Base-by-base conservation (phyloP, 2,888 invertebrate genomes). In the Zygogramma bicolorata region DNA sequence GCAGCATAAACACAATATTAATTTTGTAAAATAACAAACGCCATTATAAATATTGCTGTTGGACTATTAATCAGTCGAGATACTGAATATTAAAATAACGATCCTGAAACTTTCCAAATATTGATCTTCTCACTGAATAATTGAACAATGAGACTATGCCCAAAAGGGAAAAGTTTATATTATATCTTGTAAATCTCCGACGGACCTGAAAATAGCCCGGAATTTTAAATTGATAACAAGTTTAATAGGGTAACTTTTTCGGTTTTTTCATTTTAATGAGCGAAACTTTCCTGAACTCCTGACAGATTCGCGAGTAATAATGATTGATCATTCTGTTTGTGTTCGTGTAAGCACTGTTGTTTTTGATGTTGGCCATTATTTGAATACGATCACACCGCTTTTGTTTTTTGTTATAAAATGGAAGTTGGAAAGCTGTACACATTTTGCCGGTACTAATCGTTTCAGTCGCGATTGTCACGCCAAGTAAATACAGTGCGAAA, bases 251-350 rank as follows among this genome's bases (percentile, higher is more conserved):
- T 2, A 53, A 53, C 53, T 25, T 53, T 46, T 27, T 53, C 25
- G 0, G n/a, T 53, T 53, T 53, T 53, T 53, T 27, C 53, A 27
- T 13, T 53, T 27, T 53, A 27, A 27, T 53, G 53, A 53, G 53
- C 53, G n/a, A 27, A 53, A 53, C 25, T 53, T 15, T 15, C 27
- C 53, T 0, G 6, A 53, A 53, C 27, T 53, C n/a, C 27, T 53
- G n/a, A 53, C 53, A 53, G 53, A 53, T 25, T 27, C n/a, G 6
- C 53, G 25, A 27, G 27, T 53, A 53, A 53, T 53, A 27, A 7
- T 53, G n/a, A 27, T 53, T 22, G 27, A 27, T 53, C n/a, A 53
- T 53, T 5, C n/a, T 53, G n/a, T 53, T 53, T 53, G n/a, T 53
- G 53, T 53, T 53, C 53, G 53, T 53, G 42, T 42, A 42, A 53